Percentiles rank a stretch among this genome's conserved stretches.
Evolutionary conservation across 2,888 invertebrate genomes (phyloP).

Genomic region (Tetranychus piercei): DNA sequence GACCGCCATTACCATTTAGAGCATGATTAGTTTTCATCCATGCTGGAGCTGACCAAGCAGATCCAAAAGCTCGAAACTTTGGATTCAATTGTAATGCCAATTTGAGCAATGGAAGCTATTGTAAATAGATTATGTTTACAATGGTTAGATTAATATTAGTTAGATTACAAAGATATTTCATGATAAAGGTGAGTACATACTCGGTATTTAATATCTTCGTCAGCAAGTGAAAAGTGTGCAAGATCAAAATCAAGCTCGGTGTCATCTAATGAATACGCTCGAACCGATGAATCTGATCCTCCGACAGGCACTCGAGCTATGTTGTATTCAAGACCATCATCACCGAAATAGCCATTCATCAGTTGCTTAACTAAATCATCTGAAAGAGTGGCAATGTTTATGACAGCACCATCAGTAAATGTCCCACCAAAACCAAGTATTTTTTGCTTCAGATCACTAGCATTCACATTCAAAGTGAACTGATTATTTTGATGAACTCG

Average conservation of each 20-base stretch:
- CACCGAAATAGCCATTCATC: conserved; percentile 37
- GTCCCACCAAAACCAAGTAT: too few species aligned
- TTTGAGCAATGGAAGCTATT: conserved; percentile 34
- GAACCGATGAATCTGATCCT: conserved; percentile 66
- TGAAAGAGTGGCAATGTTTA: conserved; percentile 50
- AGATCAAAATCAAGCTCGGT: conserved; percentile 34
- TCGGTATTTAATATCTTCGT: conserved; percentile 19
- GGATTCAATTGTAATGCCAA: conserved; percentile 27
- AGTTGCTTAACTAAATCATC: conserved; percentile 38
- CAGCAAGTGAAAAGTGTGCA: conserved; percentile 15
- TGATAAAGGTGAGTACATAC: not conserved
- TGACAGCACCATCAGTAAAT: conserved; percentile 48
- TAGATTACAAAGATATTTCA: too few species aligned
- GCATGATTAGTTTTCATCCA: conserved; percentile 41
- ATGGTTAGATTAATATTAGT: too few species aligned
- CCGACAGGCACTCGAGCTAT: conserved; percentile 47
- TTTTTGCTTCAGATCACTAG: too few species aligned
- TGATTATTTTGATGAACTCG: too few species aligned
- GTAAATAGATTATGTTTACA: not conserved
- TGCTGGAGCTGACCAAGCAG: conserved; percentile 40
- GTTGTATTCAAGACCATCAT: conserved; percentile 46
- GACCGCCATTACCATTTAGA: conserved; percentile 35
- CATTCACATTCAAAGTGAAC: too few species aligned
- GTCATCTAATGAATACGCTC: conserved; percentile 58
- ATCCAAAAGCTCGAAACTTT: conserved; percentile 34